Conservation (phyloP, 1,140 invertebrate genomes). For the Tetragonula clypearis region DNA sequence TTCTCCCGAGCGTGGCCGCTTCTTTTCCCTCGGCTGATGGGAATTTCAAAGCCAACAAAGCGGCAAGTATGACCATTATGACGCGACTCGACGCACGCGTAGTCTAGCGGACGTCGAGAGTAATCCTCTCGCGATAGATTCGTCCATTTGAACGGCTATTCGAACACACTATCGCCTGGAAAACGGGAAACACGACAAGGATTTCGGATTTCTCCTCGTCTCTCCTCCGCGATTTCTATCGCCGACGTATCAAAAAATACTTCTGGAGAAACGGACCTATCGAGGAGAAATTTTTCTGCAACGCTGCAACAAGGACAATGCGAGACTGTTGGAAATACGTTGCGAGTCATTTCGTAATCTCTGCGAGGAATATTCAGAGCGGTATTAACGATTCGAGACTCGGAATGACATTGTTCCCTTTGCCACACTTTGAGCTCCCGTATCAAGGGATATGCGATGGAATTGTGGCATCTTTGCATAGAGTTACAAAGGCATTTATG, state of each 20-base stretch:
- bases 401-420: neutral
- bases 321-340: neutral
- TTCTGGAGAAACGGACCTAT: no score
- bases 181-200: neutral
- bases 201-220: neutral
- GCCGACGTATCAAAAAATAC: no score
- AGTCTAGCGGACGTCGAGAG: neutral
- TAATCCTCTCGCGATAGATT: neutral
- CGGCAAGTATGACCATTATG: neutral
- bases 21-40: no score
- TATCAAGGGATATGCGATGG: constrained; percentile 19
- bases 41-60: constrained; percentile 19
- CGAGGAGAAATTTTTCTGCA: no score
- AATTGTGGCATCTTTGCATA: constrained; percentile 27
- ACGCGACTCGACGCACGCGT: neutral
- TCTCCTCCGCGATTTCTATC: no score
- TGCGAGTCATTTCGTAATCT: neutral
- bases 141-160: neutral
- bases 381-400: neutral
- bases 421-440: neutral
- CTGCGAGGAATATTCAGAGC: neutral
- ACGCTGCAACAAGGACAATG: neutral
- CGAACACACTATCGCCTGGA: neutral
- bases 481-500: constrained; percentile 27
- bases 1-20: neutral